Evolutionary conservation across 2,888 invertebrate genomes (phyloP).

Genomic region (Eupithecia subumbrata): DNA sequence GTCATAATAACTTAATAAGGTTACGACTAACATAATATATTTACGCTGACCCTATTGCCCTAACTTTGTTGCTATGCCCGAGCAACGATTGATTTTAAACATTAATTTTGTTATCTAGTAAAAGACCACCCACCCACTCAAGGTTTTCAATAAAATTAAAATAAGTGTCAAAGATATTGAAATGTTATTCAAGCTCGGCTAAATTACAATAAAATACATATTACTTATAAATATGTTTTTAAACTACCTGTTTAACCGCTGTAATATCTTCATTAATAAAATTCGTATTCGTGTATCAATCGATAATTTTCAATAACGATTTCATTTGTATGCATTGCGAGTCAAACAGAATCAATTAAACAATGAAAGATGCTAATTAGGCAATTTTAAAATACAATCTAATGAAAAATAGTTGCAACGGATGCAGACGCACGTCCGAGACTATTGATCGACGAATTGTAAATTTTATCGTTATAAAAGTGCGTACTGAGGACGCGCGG

Average conservation of each 20-base stretch:
- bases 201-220: slow-evolving; percentile 17
- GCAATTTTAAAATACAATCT: slow-evolving; percentile 37
- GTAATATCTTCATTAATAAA: slow-evolving; percentile 16
- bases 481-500: slow-evolving; percentile 63
- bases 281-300: slow-evolving; percentile 25
- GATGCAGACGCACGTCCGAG: slow-evolving; percentile 63
- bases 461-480: slow-evolving; percentile 69
- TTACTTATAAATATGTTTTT: slow-evolving; percentile 6
- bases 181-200: slow-evolving; percentile 17
- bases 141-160: slow-evolving; percentile 21
- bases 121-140: slow-evolving; percentile 24
- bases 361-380: slow-evolving; percentile 37
- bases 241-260: slow-evolving; percentile 6
- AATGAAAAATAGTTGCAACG: slow-evolving; percentile 62
- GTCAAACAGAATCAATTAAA: slow-evolving; percentile 25
- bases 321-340: slow-evolving; percentile 20
- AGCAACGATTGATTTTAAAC: not conserved
- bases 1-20: not conserved
- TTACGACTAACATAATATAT: slow-evolving; percentile 10
- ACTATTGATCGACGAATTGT: slow-evolving; percentile 66
- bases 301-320: slow-evolving; percentile 18
- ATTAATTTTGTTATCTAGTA: not conserved
- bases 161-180: slow-evolving; percentile 23
- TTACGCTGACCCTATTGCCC: slow-evolving; percentile 5
- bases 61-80: slow-evolving; percentile 9